Conservation (phyloP, 2,888 invertebrate genomes). For the Pemphredon lugubris region DNA sequence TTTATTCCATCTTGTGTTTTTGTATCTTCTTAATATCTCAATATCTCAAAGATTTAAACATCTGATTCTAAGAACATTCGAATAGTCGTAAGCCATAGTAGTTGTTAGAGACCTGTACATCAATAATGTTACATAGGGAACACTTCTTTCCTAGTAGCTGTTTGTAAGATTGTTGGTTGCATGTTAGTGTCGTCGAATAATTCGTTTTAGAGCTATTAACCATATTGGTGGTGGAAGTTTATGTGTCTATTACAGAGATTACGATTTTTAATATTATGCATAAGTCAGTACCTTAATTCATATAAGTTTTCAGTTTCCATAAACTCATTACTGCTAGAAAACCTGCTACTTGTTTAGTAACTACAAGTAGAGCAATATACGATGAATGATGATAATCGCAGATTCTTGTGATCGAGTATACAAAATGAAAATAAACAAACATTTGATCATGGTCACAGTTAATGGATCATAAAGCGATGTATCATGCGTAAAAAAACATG, state of each 20-base stretch:
- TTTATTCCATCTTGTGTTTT: conserved; percentile 4
- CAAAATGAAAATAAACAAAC: too few species aligned
- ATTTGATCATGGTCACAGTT: too few species aligned
- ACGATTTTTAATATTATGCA: conserved; percentile 11
- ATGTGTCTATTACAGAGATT: conserved; percentile 38
- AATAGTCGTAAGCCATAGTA: too few species aligned
- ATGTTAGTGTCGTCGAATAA: conserved; percentile 43
- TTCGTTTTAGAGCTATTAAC: conserved; percentile 34
- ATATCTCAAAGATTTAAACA: conserved; percentile 16
- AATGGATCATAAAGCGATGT: background rate
- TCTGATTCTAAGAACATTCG: too few species aligned
- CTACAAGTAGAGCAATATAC: too few species aligned
- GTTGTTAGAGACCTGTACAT: conserved; percentile 15
- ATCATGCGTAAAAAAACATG: conserved; percentile 11
- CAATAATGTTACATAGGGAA: conserved; percentile 17
- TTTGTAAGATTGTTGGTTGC: conserved; percentile 45
- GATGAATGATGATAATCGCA: too few species aligned
- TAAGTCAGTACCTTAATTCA: background rate
- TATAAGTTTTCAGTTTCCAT: background rate
- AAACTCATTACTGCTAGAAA: background rate
- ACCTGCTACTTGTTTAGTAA: too few species aligned
- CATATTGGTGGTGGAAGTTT: conserved; percentile 63
- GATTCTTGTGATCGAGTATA: too few species aligned
- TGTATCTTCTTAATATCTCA: too few species aligned
- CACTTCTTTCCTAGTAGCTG: conserved; percentile 29